Conservation (phyloP, 2,888 invertebrate species). For the Drosophila niveifrons region DNA sequence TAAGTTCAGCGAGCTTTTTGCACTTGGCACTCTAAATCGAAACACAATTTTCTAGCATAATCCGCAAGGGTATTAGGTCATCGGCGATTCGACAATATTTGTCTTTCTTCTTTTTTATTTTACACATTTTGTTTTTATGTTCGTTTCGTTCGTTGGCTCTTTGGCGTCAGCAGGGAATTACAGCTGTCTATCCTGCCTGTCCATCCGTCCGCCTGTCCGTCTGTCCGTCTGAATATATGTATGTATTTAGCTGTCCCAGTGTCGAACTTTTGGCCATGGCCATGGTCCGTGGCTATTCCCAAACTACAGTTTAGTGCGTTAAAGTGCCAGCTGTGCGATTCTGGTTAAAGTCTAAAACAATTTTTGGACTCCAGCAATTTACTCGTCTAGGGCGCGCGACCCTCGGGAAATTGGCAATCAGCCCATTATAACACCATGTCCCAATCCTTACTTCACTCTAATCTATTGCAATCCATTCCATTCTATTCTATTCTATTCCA, state of each 20-base stretch:
- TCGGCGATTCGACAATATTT: neutral
- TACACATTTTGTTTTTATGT: constrained; percentile 5
- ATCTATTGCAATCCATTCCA: neutral
- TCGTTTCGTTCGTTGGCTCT: constrained; percentile 15
- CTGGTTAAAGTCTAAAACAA: constrained; percentile 28
- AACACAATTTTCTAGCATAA: neutral
- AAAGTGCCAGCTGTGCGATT: constrained; percentile 36
- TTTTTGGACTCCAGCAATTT: constrained; percentile 21
- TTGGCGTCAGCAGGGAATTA: constrained; percentile 28
- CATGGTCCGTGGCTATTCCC: constrained; percentile 38
- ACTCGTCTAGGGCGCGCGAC: constrained; percentile 3
- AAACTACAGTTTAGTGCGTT: constrained; percentile 45
- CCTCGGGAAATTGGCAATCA: constrained; percentile 30
- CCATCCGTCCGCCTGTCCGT: neutral
- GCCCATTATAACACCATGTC: neutral
- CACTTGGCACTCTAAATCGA: neutral
- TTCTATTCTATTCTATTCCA: too few species aligned
- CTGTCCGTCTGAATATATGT: neutral
- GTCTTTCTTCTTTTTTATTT: neutral
- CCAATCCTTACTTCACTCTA: neutral
- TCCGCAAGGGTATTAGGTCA: neutral
- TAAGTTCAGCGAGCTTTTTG: neutral
- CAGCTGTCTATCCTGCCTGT: constrained; percentile 10
- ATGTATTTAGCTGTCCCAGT: constrained; percentile 1
- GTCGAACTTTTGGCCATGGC: constrained; percentile 31